phyloP scores from a whole-genome alignment of 2,113 vertebrate genomes.

The Alaudala cheleensis region DNA sequence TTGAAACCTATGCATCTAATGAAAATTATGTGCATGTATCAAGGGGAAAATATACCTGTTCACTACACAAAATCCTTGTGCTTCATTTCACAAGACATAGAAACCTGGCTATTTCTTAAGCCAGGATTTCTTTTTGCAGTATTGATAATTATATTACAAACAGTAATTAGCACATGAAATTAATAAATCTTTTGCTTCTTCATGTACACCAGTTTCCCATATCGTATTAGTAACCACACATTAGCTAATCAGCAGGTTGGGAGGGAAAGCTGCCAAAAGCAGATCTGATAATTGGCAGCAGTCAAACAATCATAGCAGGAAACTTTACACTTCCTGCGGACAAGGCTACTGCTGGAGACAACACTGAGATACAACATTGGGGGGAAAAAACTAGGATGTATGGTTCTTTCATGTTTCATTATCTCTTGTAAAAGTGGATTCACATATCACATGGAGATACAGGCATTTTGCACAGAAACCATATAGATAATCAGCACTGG shows the following conservation, averaged over 20 bases:
- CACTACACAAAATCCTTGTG: constrained; percentile 11
- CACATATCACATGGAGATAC: neutral
- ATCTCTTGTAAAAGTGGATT: constrained; percentile 20
- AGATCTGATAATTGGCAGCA: constrained; percentile 63
- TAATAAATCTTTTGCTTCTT: constrained; percentile 58
- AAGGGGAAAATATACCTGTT: constrained; percentile 8
- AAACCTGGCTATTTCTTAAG: constrained; percentile 10
- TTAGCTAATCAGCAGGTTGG: constrained; percentile 64
- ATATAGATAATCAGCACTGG: neutral
- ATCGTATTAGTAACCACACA: constrained; percentile 60
- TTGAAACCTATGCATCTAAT: constrained; percentile 13
- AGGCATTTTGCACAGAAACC: neutral
- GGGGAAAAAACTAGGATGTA: neutral
- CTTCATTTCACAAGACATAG: constrained; percentile 2
- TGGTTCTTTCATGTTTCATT: constrained; percentile 12
- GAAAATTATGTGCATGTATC: neutral
- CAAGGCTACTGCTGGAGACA: constrained; percentile 47
- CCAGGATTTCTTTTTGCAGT: constrained; percentile 24
- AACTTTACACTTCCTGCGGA: constrained; percentile 58
- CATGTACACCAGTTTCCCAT: constrained; percentile 37
- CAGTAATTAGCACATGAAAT: constrained; percentile 50
- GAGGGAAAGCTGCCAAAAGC: constrained; percentile 56
- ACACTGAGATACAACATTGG: neutral
- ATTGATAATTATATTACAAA: constrained; percentile 52
- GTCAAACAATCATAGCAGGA: constrained; percentile 66